Percentiles rank a stretch among this genome's conserved stretches.
Conservation (phyloP, 2,888 invertebrate species). For the Pecten maximus region DNA sequence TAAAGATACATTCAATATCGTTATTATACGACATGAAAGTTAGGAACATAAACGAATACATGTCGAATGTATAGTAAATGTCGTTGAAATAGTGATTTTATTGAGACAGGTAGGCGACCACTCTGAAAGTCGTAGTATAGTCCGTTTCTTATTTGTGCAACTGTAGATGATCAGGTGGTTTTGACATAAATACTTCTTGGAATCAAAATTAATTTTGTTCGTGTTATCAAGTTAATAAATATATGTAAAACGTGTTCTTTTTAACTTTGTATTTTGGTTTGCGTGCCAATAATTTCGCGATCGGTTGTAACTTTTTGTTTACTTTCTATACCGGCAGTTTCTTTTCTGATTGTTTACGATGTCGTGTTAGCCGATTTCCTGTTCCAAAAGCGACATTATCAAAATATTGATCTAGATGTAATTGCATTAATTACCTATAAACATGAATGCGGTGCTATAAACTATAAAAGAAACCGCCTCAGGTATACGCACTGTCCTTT, state of each 20-base stretch:
- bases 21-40: background rate
- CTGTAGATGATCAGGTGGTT: background rate
- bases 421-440: conserved; percentile 27
- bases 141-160: background rate
- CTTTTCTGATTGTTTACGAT: background rate
- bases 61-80: background rate
- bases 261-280: background rate
- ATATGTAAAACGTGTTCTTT: too few relatives aligned
- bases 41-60: background rate
- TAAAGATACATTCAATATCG: background rate
- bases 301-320: background rate
- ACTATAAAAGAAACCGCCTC: conserved; percentile 21
- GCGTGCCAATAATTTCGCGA: background rate
- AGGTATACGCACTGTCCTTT: background rate
- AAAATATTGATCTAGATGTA: conserved; percentile 24
- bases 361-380: background rate
- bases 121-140: background rate
- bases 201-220: background rate
- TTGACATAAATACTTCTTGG: too few relatives aligned
- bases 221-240: background rate
- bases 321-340: background rate
- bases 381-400: conserved; percentile 11
- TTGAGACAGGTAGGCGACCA: background rate
- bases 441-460: conserved; percentile 24
- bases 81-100: background rate